Evolutionary conservation across 2,797 vertebrate species (phyloP).

Genomic region (Coregonus sp.): DNA sequence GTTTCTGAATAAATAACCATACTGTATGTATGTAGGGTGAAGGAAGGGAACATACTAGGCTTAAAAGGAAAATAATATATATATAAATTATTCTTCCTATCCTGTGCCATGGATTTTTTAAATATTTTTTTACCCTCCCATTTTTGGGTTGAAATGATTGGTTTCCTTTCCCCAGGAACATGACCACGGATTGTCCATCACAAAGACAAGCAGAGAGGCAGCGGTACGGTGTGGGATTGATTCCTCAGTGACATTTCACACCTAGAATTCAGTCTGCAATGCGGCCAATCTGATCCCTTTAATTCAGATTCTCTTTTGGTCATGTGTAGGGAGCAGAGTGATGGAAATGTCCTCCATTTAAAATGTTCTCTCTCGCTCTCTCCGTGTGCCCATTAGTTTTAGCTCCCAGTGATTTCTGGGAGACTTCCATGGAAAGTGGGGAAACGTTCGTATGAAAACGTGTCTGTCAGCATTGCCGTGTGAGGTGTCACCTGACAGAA

Average conservation of each 20-base stretch:
- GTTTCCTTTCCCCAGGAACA: conserved; percentile 26
- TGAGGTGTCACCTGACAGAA: too few relatives aligned
- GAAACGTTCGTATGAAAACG: too few relatives aligned
- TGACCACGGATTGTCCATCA: neutral
- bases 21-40: neutral
- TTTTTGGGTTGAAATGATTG: conserved; percentile 16
- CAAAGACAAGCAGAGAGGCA: neutral
- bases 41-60: neutral
- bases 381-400: neutral
- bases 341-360: neutral
- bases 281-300: neutral
- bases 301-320: too few relatives aligned
- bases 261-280: conserved; percentile 24
- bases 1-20: neutral
- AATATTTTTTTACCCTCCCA: neutral
- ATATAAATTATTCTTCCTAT: neutral
- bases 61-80: neutral
- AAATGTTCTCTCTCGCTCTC: neutral
- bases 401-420: neutral
- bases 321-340: too few relatives aligned
- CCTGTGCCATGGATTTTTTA: conserved; percentile 1
- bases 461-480: too few relatives aligned
- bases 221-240: conserved; percentile 29
- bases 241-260: conserved; percentile 24
- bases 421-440: too few relatives aligned